Conservation (phyloP, 35 echinoderm and acorn worm species). For the Ophioderma brevispina region DNA sequence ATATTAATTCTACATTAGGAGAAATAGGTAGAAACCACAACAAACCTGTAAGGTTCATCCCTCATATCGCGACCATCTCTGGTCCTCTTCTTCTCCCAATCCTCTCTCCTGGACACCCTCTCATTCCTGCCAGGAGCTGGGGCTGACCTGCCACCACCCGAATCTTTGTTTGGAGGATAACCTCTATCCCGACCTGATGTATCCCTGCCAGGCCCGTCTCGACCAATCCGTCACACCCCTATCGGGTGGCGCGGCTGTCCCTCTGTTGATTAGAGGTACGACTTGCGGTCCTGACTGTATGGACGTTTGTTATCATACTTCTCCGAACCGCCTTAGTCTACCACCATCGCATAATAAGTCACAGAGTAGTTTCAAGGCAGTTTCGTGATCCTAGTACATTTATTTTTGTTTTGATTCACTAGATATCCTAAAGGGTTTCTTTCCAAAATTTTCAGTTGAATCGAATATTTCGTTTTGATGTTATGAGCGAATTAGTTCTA, state of each 20-base stretch:
- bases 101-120: slow-evolving; percentile 54
- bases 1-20: too few relatives aligned
- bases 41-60: not conserved
- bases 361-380: too few relatives aligned
- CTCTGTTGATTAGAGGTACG: not conserved
- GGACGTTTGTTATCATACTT: slow-evolving; percentile 1
- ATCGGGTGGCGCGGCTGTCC: not conserved
- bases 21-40: too few relatives aligned
- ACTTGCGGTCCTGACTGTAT: not conserved
- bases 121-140: slow-evolving; percentile 9
- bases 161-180: not conserved
- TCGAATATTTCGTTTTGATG: too few relatives aligned
- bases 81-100: slow-evolving; percentile 56
- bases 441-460: too few relatives aligned
- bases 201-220: not conserved
- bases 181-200: not conserved
- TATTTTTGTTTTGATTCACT: too few relatives aligned
- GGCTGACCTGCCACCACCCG: not conserved
- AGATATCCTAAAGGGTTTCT: too few relatives aligned
- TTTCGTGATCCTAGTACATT: too few relatives aligned
- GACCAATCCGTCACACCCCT: too few relatives aligned
- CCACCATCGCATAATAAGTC: too few relatives aligned
- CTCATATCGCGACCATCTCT: not conserved
- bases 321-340: not conserved
- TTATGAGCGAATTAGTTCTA: too few relatives aligned